These are phyloP conservation scores for Zaprionus capensis DNA, from an alignment of 1,140 invertebrate genomes.

Conservation along the genomic window DNA sequence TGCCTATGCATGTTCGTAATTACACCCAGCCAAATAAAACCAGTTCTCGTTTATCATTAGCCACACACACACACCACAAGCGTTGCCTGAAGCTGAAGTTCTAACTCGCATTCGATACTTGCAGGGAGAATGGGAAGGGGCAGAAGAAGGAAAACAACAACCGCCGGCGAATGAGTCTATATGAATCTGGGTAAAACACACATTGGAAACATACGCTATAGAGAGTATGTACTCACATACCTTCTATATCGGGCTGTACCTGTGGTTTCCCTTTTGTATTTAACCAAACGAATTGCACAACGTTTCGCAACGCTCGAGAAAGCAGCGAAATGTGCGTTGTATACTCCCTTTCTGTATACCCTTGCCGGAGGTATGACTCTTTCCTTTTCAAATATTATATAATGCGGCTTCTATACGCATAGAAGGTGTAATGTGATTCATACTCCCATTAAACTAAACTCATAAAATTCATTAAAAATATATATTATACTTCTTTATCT, in stretches of 20 bases:
- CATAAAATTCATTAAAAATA: background rate
- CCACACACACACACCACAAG: background rate
- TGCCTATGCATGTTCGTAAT: constrained; percentile 1
- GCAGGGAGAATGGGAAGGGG: constrained; percentile 32
- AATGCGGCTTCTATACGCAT: background rate
- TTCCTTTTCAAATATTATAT: background rate
- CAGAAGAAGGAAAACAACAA: constrained; percentile 33
- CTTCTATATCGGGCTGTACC: constrained; percentile 1
- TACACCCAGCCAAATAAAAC: background rate
- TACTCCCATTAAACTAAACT: background rate
- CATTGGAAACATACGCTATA: background rate
- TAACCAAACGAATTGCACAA: constrained; percentile 57
- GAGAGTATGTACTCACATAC: constrained; percentile 6
- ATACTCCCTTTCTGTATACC: constrained; percentile 7
- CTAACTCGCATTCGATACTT: constrained; percentile 38
- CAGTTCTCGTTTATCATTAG: constrained; percentile 39
- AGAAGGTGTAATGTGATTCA: background rate
- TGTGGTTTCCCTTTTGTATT: constrained; percentile 54
- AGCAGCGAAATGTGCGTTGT: constrained; percentile 51
- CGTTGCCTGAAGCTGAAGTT: constrained; percentile 26
- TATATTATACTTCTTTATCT: background rate
- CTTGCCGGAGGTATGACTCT: background rate
- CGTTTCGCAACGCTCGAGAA: constrained; percentile 55
- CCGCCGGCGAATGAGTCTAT: background rate
- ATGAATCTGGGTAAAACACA: constrained; percentile 51